Conservation (phyloP, 2,888 invertebrate species). For the Reticulitermes lucifugus region DNA sequence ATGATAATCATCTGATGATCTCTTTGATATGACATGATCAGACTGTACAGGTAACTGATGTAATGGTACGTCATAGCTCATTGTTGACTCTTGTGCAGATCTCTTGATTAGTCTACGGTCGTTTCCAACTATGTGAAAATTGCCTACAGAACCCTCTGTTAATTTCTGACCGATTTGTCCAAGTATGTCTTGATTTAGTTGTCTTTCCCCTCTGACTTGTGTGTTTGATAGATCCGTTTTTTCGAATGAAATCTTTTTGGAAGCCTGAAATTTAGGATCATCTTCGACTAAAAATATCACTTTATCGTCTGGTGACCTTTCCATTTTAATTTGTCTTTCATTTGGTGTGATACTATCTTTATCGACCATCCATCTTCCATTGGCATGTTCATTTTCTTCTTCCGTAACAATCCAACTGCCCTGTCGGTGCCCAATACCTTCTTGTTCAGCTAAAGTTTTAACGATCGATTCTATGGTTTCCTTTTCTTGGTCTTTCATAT, state of each 20-base stretch:
- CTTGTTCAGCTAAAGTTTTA: neutral
- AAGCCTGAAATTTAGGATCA: neutral
- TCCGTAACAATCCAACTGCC: neutral
- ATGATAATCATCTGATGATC: neutral
- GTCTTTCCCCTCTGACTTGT: neutral
- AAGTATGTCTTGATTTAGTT: neutral
- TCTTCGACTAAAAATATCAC: conserved; percentile 20
- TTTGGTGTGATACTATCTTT: neutral
- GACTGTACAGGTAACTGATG: no score
- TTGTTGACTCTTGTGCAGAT: neutral
- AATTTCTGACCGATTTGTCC: neutral
- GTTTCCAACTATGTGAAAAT: neutral
- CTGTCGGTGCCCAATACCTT: neutral
- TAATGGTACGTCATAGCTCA: neutral
- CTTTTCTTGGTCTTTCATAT: neutral
- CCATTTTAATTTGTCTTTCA: neutral
- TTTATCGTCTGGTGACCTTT: conserved; percentile 21
- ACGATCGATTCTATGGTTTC: conserved; percentile 2
- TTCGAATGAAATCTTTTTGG: neutral
- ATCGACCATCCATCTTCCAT: neutral
- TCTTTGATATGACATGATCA: conserved; percentile 23
- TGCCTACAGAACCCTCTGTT: neutral
- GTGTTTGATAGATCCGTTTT: neutral
- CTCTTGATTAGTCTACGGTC: neutral
- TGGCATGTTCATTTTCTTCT: neutral